phyloP scores from a whole-genome alignment of 2,113 vertebrate genomes.

The Neogale vison region DNA sequence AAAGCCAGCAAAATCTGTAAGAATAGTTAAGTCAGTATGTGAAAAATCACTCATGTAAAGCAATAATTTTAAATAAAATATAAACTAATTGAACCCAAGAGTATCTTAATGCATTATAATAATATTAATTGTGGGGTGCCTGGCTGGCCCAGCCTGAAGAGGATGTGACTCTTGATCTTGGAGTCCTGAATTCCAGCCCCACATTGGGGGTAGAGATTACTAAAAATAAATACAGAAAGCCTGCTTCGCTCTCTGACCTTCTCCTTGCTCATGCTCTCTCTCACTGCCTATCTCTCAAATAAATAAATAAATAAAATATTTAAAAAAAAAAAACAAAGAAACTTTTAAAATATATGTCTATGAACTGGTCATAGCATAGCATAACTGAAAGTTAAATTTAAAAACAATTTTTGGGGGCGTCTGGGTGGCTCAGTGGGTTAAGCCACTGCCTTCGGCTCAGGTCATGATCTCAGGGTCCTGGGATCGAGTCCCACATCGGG shows the following conservation, averaged over 20 bases:
- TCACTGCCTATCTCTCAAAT: too few relatives aligned
- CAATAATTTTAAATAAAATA: slow-evolving; percentile 2
- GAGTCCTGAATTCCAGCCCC: background rate
- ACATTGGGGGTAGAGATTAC: background rate
- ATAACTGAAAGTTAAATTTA: background rate
- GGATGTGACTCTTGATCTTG: background rate
- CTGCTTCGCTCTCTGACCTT: too few relatives aligned
- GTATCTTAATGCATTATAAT: background rate
- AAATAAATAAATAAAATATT: too few relatives aligned
- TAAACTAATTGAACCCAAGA: background rate
- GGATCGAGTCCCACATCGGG: too few relatives aligned
- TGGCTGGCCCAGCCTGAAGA: background rate
- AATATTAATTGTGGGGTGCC: background rate
- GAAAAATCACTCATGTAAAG: background rate
- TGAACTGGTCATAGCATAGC: background rate
- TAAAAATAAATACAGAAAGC: background rate
- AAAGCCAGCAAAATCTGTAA: background rate
- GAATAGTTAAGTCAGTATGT: background rate
- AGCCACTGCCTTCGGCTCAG: too few relatives aligned
- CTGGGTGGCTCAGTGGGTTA: too few relatives aligned
- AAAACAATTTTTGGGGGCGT: background rate
- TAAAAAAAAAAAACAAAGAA: too few relatives aligned
- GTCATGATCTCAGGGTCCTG: too few relatives aligned
- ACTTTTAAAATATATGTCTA: background rate
- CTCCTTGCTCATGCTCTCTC: too few relatives aligned